Evolutionary conservation across 2,888 invertebrate species (phyloP).

Genomic region (Rhaphigaster nebulosa): DNA sequence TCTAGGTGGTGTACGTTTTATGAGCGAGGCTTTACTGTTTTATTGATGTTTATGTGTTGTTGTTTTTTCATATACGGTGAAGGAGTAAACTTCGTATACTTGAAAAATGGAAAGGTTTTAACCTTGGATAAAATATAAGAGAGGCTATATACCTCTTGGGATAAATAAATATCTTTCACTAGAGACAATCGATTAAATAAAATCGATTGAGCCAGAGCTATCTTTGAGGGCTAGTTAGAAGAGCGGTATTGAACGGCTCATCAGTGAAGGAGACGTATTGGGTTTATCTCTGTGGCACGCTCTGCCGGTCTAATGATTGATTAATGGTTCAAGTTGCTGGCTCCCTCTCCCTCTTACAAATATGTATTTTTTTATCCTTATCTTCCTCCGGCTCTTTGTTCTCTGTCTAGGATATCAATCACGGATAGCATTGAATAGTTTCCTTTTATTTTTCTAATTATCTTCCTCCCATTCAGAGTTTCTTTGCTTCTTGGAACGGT

Average conservation of each 20-base stretch:
- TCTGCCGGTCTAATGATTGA: not conserved
- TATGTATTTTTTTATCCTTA: conserved; percentile 28
- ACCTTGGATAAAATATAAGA: no score
- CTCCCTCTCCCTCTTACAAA: not conserved
- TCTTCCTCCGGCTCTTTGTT: not conserved
- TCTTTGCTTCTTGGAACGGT: not conserved
- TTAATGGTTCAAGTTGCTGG: not conserved
- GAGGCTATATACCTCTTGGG: no score
- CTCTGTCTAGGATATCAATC: not conserved
- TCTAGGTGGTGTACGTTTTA: no score
- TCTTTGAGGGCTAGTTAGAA: not conserved
- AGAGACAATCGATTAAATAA: not conserved
- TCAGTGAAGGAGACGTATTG: conserved; percentile 5
- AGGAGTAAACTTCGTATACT: no score
- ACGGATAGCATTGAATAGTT: not conserved
- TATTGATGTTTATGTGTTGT: no score
- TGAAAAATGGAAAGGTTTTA: no score
- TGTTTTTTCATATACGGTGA: no score
- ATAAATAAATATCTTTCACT: not conserved
- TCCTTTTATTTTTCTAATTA: not conserved
- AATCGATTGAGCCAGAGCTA: not conserved
- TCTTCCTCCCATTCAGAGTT: not conserved
- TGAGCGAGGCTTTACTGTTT: no score
- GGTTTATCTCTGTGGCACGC: not conserved
- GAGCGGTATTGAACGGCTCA: not conserved